Conservation (phyloP, 2,113 vertebrate species). For the Poecile atricapillus region DNA sequence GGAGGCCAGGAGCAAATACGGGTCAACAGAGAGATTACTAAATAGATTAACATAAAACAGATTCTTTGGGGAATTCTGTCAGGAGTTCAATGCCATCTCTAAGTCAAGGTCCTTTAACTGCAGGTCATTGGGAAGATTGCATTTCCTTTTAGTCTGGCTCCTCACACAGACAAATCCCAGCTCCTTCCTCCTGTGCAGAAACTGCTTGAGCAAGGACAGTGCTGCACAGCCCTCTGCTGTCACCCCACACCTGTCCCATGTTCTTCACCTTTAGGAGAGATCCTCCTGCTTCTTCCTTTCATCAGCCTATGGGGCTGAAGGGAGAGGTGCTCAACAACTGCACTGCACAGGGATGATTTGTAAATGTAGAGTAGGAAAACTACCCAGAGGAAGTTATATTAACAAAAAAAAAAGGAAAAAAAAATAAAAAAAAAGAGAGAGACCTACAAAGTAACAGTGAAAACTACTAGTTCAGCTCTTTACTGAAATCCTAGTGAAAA, state of each 20-base stretch:
- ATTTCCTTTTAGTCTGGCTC: background rate
- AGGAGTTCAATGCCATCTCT: background rate
- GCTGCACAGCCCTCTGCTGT: background rate
- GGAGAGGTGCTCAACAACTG: background rate
- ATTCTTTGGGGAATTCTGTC: background rate
- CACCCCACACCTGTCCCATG: background rate
- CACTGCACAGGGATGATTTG: background rate
- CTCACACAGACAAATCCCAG: background rate
- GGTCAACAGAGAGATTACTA: background rate
- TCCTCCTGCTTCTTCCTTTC: background rate
- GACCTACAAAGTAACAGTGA: background rate
- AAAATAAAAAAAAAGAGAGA: rapidly evolving
- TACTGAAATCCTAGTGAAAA: background rate
- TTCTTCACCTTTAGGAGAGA: background rate
- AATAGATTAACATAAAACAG: background rate
- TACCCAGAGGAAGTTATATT: background rate
- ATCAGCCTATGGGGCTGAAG: background rate
- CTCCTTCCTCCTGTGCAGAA: background rate
- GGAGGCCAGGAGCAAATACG: background rate
- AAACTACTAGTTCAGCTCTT: background rate
- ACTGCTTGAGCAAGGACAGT: too few relatives aligned
- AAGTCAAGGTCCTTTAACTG: background rate
- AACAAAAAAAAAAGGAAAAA: background rate
- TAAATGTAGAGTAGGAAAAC: background rate
- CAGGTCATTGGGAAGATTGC: background rate